Evolutionary conservation across 2,888 invertebrate genomes (phyloP), one percentile per base, ranked within the genome.

Genomic region (Synanthedon andrenaeformis): DNA sequence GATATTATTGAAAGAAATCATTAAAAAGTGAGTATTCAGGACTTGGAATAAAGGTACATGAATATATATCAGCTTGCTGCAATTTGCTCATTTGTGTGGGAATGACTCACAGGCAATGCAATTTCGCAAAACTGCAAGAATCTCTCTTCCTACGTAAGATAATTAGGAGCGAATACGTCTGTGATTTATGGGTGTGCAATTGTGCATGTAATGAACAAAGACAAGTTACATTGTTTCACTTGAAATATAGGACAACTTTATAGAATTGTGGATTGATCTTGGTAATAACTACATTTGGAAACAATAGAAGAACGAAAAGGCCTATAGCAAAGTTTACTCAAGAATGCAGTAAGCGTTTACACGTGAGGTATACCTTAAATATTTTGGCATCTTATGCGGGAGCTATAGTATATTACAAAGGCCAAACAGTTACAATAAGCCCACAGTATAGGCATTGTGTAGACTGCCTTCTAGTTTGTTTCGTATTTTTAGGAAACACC

Each of bases 81-180:
- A 35, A 35, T 35, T 45, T 45, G 45, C 45, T 12, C 13, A 45
- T 45, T 45, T 45, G 13, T 45, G 45, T 45, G 45, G 45, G 45
- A 45, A 45, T 45, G 45, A 45, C 12, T 45, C 45, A 45, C 13
- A 45, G 45, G 45, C 45, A 45, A 23, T 10, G 49, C 49, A 49
- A 49, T 49, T 49, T 49, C 49, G 49, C 23, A 49, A 49, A 49
- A 51, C 23, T 49, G 41, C n/a, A 51, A 28, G 51, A 41, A 51
- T 51, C 51, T 13, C 35, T 35, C 35, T 56, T 54, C 63, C 61
- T 61, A 62, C 64, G 58, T 57, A 42, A 49, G 4, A 52, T 57
- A 57, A 61, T 57, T 53, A 57, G 58, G 58, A 62, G 62, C 55
- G 53, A 58, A 57, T 59, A 57, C 58, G 51, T 54, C 48, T 53